A percentile compares a stretch with the other conserved stretches of the same genome.
phyloP scores from a whole-genome alignment of 2,888 invertebrate genomes.

The Dromius quadrimaculatus region DNA sequence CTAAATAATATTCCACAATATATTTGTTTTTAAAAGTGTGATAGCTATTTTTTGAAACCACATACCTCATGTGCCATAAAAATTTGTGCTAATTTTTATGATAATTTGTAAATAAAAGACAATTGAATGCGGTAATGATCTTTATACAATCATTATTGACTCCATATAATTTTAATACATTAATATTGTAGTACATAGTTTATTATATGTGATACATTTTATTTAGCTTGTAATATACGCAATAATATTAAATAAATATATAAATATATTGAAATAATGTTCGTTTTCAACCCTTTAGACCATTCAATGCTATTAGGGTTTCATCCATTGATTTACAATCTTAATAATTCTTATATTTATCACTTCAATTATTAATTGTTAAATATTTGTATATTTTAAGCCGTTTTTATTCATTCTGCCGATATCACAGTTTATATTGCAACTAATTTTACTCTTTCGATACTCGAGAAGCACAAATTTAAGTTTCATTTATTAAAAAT shows the following conservation, averaged over 20 bases:
- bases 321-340: no score
- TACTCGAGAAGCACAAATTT: slow-evolving; percentile 21
- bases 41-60: slow-evolving; percentile 16
- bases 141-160: slow-evolving; percentile 50
- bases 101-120: slow-evolving; percentile 46
- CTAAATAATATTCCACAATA: slow-evolving; percentile 65
- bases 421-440: slow-evolving; percentile 51
- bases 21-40: no score
- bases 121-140: slow-evolving; percentile 45
- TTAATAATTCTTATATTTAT: slow-evolving; percentile 12
- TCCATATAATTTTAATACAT: slow-evolving; percentile 40
- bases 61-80: slow-evolving; percentile 41
- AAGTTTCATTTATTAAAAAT: slow-evolving; percentile 38
- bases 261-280: slow-evolving; percentile 3
- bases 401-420: slow-evolving; percentile 19
- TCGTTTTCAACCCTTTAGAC: slow-evolving; percentile 25
- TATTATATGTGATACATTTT: slow-evolving; percentile 50
- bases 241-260: slow-evolving; percentile 24
- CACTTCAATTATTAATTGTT: slow-evolving; percentile 4
- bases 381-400: slow-evolving; percentile 24
- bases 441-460: slow-evolving; percentile 41
- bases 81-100: slow-evolving; percentile 18
- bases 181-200: slow-evolving; percentile 37
- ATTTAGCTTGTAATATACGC: slow-evolving; percentile 32
- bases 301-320: slow-evolving; percentile 3